These are phyloP conservation scores for Gasterosteus aculeatus DNA, from an alignment of 2,113 vertebrate species.

Conservation along the genomic window DNA sequence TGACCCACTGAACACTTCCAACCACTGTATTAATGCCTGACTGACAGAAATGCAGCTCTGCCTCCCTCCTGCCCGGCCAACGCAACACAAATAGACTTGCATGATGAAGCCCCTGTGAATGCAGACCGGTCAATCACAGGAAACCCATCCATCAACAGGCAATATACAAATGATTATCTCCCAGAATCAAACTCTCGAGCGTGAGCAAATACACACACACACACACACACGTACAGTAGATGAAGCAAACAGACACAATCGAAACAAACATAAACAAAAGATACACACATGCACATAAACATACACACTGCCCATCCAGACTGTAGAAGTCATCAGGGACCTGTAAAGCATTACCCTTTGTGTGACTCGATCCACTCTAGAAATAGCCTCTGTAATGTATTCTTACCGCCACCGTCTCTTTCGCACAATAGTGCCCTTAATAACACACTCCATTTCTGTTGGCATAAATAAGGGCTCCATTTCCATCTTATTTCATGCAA, in stretches of 20 bases:
- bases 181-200: slow-evolving; percentile 36
- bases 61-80: slow-evolving; percentile 50
- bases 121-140: slow-evolving; percentile 66
- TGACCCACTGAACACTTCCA: slow-evolving; percentile 48
- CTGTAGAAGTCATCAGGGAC: slow-evolving; percentile 80
- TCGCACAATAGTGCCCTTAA: slow-evolving; percentile 84
- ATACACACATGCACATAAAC: slow-evolving; percentile 57
- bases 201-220: slow-evolving; percentile 15
- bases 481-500: slow-evolving; percentile 86
- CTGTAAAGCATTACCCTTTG: slow-evolving; percentile 81
- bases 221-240: slow-evolving; percentile 18
- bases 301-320: slow-evolving; percentile 60
- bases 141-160: slow-evolving; percentile 52
- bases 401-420: slow-evolving; percentile 78
- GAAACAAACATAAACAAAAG: slow-evolving; percentile 38
- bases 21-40: slow-evolving; percentile 46
- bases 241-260: slow-evolving; percentile 43
- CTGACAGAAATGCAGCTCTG: slow-evolving; percentile 60
- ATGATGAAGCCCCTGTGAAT: slow-evolving; percentile 53
- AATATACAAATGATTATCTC: slow-evolving; percentile 69
- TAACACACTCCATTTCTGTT: slow-evolving; percentile 84
- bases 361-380: slow-evolving; percentile 80
- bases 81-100: slow-evolving; percentile 52
- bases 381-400: slow-evolving; percentile 84
- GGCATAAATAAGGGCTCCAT: slow-evolving; percentile 84